Evolutionary conservation across 2,113 vertebrate species (phyloP), one percentile per base, ranked within the genome.

Genomic region (Peromyscus californicus): DNA sequence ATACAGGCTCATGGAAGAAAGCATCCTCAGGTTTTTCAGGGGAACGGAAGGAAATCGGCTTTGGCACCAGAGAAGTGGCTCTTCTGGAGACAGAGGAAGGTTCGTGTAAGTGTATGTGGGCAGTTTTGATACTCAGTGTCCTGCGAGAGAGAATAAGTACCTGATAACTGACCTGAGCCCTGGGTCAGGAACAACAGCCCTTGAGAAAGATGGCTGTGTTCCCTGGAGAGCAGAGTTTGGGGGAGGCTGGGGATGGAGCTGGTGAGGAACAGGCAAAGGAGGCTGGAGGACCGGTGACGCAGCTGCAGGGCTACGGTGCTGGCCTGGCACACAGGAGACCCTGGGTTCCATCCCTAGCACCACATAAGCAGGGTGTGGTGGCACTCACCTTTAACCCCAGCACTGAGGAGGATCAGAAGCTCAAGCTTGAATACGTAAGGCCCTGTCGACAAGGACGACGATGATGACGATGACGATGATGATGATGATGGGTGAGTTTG

Each of bases 21-120:
- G 61, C 48, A 12, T 3, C 0, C 6, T 16, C 33, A 24, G 5
- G 42, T 45, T 72, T 54, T 72, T 36, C 29, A 22, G 88, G 22
- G 3, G 21, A 15, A 51, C 9, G 2, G 8, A 33, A 89, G 54
- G 48, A 16, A 76, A 5, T 3, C 16, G 12, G 39, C 36, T 0
- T 61, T 36, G 31, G 74, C 15, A 19, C 1, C 19, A 48, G 59
- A 57, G 54, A 22, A 69, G 42, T 0, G 17, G 36, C 59, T 31
- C 63, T 33, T 80, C 51, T 6, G 70, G 51, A 91, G 39, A 51
- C 76, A 67, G 74, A 70, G 74, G 45, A 2, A 10, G 36, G 67
- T 21, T 1, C 16, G 0, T 17, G 1, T 4, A 16, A 31, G 24
- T 2, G 54, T 70, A 76, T 1, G 0, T 1, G 8, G 36, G n/a